Evolutionary conservation across 2,113 vertebrate genomes (phyloP).

Genomic region (Marmota monax): DNA sequence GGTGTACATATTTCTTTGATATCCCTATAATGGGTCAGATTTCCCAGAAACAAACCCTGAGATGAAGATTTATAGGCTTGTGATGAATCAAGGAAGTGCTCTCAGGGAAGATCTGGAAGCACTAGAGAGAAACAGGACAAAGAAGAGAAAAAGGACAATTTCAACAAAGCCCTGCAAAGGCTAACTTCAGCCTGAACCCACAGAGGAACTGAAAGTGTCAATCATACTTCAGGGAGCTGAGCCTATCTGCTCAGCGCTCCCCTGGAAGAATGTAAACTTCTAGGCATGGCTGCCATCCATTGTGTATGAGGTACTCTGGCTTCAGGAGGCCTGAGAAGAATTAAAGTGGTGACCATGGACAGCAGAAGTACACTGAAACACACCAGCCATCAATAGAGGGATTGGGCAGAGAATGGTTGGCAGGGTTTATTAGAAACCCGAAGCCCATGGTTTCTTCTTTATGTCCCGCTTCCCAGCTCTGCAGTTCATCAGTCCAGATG

Average conservation of each 20-base stretch:
- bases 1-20: background rate
- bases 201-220: background rate
- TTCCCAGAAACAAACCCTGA: background rate
- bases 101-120: background rate
- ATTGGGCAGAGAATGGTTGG: rapidly evolving
- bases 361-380: background rate
- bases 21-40: background rate
- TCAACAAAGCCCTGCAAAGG: too few relatives aligned
- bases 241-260: background rate
- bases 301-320: background rate
- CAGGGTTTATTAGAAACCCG: background rate
- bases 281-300: background rate
- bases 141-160: background rate
- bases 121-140: background rate
- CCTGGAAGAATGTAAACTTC: background rate
- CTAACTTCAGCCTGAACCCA: background rate
- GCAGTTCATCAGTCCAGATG: background rate
- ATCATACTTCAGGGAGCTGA: background rate
- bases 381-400: background rate
- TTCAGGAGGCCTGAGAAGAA: background rate
- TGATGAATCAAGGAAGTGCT: background rate
- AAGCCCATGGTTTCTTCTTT: background rate
- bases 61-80: background rate
- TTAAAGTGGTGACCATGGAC: rapidly evolving
- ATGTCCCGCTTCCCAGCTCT: background rate